A percentile compares a stretch with the other conserved stretches of the same genome.
phyloP scores from a whole-genome alignment of 2,888 invertebrate species.

The Hemicrepidius hirtus region DNA sequence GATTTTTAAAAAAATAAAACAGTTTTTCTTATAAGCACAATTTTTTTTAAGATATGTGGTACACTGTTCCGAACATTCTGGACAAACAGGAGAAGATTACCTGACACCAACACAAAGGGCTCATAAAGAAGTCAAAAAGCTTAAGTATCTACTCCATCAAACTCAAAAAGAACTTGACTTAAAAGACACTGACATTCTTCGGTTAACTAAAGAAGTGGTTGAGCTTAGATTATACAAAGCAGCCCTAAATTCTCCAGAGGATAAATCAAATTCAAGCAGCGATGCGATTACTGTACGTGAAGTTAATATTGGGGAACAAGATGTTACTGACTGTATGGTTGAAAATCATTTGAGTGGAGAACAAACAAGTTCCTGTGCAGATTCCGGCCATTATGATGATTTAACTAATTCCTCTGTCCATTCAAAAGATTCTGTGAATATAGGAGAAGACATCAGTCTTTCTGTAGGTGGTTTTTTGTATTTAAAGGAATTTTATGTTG shows the following conservation, averaged over 20 bases:
- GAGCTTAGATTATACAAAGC: constrained; percentile 88
- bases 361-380: constrained; percentile 86
- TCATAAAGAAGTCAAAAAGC: constrained; percentile 84
- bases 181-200: constrained; percentile 88
- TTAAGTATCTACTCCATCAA: constrained; percentile 82
- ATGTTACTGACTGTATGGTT: constrained; percentile 56
- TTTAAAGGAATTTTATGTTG: background rate
- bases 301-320: constrained; percentile 73
- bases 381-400: constrained; percentile 92
- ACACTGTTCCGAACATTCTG: constrained; percentile 88
- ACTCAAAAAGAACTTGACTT: constrained; percentile 86
- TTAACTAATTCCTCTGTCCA: constrained; percentile 84
- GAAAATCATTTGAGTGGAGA: constrained; percentile 69
- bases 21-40: too few species aligned
- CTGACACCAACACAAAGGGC: constrained; percentile 92
- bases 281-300: constrained; percentile 81
- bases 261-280: constrained; percentile 78
- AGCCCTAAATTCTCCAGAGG: constrained; percentile 85
- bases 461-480: constrained; percentile 52
- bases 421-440: constrained; percentile 82
- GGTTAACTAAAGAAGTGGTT: constrained; percentile 79
- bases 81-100: constrained; percentile 87
- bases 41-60: constrained; percentile 83
- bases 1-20: too few species aligned
- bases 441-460: constrained; percentile 62